Evolutionary conservation across 2,888 invertebrate species (phyloP), one percentile per base, ranked within the genome.

Genomic region (Drosophila affinis): DNA sequence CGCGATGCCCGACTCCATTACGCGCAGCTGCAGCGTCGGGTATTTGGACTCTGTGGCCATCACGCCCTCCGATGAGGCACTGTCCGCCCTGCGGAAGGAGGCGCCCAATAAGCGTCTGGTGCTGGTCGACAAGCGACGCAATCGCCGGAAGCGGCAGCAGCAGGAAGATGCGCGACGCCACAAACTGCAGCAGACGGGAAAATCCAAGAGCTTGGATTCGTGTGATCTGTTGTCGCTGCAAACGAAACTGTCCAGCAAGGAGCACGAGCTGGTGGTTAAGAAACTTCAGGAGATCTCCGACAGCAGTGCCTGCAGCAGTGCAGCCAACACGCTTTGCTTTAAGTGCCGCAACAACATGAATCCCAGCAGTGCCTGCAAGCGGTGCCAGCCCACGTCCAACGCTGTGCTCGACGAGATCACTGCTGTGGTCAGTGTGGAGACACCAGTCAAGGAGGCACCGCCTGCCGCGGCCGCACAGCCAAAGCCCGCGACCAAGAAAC

Each of bases 1-100:
- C 0, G 91, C 93, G 0, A 77, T 93, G 14, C 92, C 94, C 0
- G 96, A 96, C 83, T 94, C 95, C 0, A 96, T 97, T 92, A 95
- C 96, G 0, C 93, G 97, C 34, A 97, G 97, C 90, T 97, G 97
- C 91, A 97, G 97, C 91, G 97, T 97, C 3, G 97, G 97, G 0
- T 97, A 97, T 89, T 93, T 98, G 78, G 97, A 97, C 90, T 93
- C 96, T 74, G 96, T 97, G 5, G 97, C 97, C 82, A 93, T 95
- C 78, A 94, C 96, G 24, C 96, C 96, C 54, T 95, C 95, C 47
- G 96, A 96, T 86, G 95, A 96, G 57, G 95, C 95, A 12, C 88
- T 96, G 49, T 93, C 94, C 0, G 95, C 96, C 88, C 91, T 96
- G 34, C 93, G 95, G 14, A 95, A 95, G 72, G 96, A 96, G 79